A percentile compares a stretch with the other conserved stretches of the same genome.
phyloP scores from a whole-genome alignment of 1,140 invertebrate species.

The Papilio polytes region DNA sequence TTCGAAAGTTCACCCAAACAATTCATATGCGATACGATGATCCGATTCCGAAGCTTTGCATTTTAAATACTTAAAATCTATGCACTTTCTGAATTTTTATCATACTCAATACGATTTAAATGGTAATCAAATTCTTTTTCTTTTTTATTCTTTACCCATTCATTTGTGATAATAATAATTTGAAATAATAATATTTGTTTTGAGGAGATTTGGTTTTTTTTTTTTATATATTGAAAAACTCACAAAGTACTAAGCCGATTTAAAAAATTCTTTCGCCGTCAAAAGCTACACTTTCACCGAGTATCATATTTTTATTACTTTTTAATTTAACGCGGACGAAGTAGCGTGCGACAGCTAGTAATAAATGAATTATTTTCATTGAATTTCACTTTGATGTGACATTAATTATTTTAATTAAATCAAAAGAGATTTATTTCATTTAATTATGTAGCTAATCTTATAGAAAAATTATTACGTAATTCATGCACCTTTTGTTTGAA shows the following conservation, averaged over 20 bases:
- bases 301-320: no score
- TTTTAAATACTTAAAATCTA: neutral
- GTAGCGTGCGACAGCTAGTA: no score
- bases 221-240: no score
- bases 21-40: conserved; percentile 8
- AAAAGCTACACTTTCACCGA: no score
- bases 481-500: neutral
- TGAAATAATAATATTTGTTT: neutral
- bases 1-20: neutral
- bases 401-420: neutral
- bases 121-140: neutral
- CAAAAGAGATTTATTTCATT: no score
- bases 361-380: no score
- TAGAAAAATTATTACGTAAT: neutral
- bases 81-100: conserved; percentile 1
- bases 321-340: no score
- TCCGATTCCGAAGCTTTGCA: conserved; percentile 12
- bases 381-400: neutral
- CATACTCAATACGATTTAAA: neutral
- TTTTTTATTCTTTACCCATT: neutral
- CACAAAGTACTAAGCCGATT: no score
- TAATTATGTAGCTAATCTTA: neutral
- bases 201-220: no score
- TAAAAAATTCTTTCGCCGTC: no score
- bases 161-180: neutral